Base-by-base conservation (phyloP, 2,888 invertebrate species). In the Apodemia mormo region DNA sequence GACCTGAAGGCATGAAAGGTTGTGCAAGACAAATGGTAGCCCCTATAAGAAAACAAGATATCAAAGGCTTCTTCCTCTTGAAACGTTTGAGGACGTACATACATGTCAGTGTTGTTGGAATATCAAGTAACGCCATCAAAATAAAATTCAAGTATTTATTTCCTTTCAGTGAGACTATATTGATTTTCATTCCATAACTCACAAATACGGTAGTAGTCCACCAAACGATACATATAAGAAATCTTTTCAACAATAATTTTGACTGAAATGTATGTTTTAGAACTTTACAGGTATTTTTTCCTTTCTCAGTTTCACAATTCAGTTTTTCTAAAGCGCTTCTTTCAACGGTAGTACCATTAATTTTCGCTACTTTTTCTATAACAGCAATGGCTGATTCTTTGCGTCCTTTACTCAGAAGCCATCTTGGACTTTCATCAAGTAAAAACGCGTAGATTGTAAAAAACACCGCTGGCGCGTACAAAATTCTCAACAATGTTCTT, bases 121-220 rank as follows among this genome's bases (percentile, higher is more conserved):
- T 83, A 73, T 92, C 96, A 7, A 95, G 90, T 0, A 94, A 71
- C 0, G 94, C 83, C 1, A 94, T 92, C 33, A 95, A 78, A 4
- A 95, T 95, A 78, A 96, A 97, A 84, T 97, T 97, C 2, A 96
- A 78, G 80, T 97, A 97, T 78, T 95, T 96, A 81, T 97, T 95
- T 3, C 97, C 97, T 76, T 95, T 94, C 49, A 97, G 85, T 0
- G 95, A 94, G 0, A 96, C 96, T 0, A 97, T 95, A 80, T 96
- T 96, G 45, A 97, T 92, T 1, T 95, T 95, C 74, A 97, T 82
- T 0, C 97, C 97, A 77, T 96, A 97, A 80, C 96, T 96, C 0
- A 97, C 95, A 73, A 97, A 95, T 0, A 96, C 95, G 67, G 96
- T 96, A 0, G 96, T 95, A 0, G 95, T 85, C 92, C 90, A 92